Base-by-base conservation (phyloP, 2,888 invertebrate genomes). In the Acanthacorydalis orientalis region DNA sequence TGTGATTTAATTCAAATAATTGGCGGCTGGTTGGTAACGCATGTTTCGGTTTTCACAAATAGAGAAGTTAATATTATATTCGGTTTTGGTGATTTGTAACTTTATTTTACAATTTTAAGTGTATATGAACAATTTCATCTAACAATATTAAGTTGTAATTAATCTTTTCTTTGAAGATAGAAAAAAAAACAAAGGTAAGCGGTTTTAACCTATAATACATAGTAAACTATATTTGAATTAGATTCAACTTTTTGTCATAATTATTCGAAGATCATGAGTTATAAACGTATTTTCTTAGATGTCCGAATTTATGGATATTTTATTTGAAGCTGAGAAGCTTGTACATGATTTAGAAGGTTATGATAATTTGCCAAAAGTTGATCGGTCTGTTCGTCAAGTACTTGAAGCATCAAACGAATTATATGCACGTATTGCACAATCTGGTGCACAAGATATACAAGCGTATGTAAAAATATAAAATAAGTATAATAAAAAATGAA, bases 261-360 rank as follows among this genome's bases (percentile, higher is more conserved):
- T 37, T 37, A 37, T 37, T 8, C 3, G 2, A 23, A 4, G 6
- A 4, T 23, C 6, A 23, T 23, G 6, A 4, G 2, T 4, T 23
- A 23, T 23, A 23, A 23, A 23, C 23, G 6, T 23, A 23, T 23
- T 42, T 9, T 42, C 15, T 33, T 47, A 43, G 16, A 70, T 71
- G 68, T 62, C 70, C 8, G 88, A 88, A 63, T 88, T 95, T 59
- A 83, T 83, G 55, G 84, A 89, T 60, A 74, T 96, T 56, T 72
- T 95, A 48, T 84, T 89, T 62, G 84, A 89, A 68, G 93, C 95
- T 9, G 91, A 95, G 61, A 88, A 90, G 62, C 71, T 96, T 51
- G 85, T 89, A 1, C 85, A 87, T 51, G 88, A 90, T 62, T 84
- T 91, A 12, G 87, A 87, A 65, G 83, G 82, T 52, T 83, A 83